phyloP scores from a whole-genome alignment of 2,888 invertebrate genomes.

The Phengaris alcon region DNA sequence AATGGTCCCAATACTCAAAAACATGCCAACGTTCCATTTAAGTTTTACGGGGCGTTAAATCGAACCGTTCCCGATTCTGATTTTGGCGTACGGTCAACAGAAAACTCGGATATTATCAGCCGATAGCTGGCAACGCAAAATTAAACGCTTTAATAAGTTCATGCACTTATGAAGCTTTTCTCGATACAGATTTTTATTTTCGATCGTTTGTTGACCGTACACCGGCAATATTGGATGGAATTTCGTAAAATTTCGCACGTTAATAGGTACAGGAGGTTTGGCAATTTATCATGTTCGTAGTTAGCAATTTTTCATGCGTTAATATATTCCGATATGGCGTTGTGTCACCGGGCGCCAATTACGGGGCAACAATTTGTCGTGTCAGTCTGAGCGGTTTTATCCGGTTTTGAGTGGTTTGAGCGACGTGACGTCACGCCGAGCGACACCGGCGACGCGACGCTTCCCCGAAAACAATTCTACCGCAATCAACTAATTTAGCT shows the following conservation, averaged over 20 bases:
- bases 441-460: neutral
- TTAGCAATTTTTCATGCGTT: slow-evolving; percentile 30
- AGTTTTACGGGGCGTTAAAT: slow-evolving; percentile 43
- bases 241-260: slow-evolving; percentile 37
- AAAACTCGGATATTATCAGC: slow-evolving; percentile 8
- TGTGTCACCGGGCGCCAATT: slow-evolving; percentile 51
- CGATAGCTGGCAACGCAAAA: neutral
- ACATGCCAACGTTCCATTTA: slow-evolving; percentile 37
- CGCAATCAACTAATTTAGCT: slow-evolving; percentile 3
- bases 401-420: slow-evolving; percentile 23
- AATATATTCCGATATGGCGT: slow-evolving; percentile 38
- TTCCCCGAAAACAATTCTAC: slow-evolving; percentile 1
- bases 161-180: neutral
- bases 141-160: slow-evolving; percentile 16
- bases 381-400: slow-evolving; percentile 44
- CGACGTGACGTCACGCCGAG: slow-evolving; percentile 1
- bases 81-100: slow-evolving; percentile 36
- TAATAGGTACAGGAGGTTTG: slow-evolving; percentile 34
- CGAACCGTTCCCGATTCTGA: slow-evolving; percentile 41
- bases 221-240: slow-evolving; percentile 29
- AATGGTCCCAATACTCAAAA: slow-evolving; percentile 34
- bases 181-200: slow-evolving; percentile 12
- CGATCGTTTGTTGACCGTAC: neutral
- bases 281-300: slow-evolving; percentile 31
- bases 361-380: slow-evolving; percentile 56